Evolutionary conservation across 2,888 invertebrate species (phyloP).

Genomic region (Orchesella flavescens): DNA sequence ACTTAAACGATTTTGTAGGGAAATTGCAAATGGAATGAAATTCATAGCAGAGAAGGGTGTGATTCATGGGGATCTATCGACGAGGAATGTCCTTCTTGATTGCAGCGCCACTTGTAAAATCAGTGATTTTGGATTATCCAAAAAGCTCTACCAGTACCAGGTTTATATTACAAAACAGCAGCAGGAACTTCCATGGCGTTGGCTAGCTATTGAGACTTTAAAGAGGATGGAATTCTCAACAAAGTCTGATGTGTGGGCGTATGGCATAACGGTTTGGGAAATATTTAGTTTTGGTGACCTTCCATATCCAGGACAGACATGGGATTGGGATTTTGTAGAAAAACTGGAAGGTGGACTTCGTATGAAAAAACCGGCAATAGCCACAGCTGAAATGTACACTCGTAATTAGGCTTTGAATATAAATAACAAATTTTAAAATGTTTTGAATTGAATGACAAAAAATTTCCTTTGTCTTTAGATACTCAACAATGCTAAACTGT

Average conservation of each 20-base stretch:
- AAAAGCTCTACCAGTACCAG: neutral
- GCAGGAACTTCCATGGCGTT: conserved; percentile 23
- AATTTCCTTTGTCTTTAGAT: too few species aligned
- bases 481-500: too few species aligned
- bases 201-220: conserved; percentile 12
- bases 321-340: neutral
- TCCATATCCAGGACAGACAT: neutral
- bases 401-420: neutral
- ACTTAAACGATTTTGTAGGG: neutral
- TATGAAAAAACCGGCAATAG: neutral
- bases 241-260: conserved; percentile 23
- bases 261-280: conserved; percentile 7
- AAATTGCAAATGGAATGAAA: conserved; percentile 29
- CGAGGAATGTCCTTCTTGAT: conserved; percentile 20
- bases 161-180: neutral
- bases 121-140: conserved; percentile 17
- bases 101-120: neutral
- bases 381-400: neutral
- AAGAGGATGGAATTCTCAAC: neutral
- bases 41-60: conserved; percentile 1
- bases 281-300: conserved; percentile 13
- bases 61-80: conserved; percentile 14
- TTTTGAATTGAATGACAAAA: too few species aligned
- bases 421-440: too few species aligned
- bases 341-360: neutral